Base-by-base conservation (phyloP, 64 coral and sea anemone genomes). In the Montipora cactus region DNA sequence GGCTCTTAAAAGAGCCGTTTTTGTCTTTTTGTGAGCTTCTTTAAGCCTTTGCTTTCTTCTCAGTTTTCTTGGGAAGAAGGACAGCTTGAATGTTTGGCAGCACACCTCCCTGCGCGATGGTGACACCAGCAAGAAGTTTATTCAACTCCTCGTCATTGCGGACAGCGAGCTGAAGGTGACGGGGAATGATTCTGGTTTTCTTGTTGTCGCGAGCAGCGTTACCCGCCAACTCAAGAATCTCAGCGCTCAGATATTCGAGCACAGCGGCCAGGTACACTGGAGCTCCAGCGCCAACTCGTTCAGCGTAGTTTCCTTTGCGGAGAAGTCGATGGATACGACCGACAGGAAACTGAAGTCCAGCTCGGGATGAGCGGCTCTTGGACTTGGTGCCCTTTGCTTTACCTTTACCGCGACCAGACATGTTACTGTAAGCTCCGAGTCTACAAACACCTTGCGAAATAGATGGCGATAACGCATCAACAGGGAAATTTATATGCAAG, bases 161-260 rank as follows among this genome's bases (percentile, higher is more conserved):
- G 22, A 23, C 22, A 23, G 22, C 22, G 22, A 23, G 22, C 22
- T 23, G 22, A 23, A 79, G 76, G 47, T 79, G 76, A 51, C 76
- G 76, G 76, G 76, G 76, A 46, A 79, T 79, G 50, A 57, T 80
- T 58, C 49, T 75, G 19, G 78, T 80, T 20, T 80, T 80, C 78
- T 80, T 80, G 78, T 80, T 80, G 78, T 80, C 78, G 49, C 78
- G 78, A 80, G 78, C 78, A 80, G 78, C 78, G 78, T 80, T 80
- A 47, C 78, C 78, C 78, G 78, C 78, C 78, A 80, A 80, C 78
- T 80, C 78, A 0, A 80, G 51, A 50, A 80, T 80, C 51, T 80
- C 78, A 28, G 78, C 78, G 51, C 78, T 80, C 19, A 80, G 48
- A 58, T 80, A 80, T 55, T 80, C 78, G 8, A 80, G 78, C 18